These are phyloP conservation scores for Scatophagus argus DNA, from an alignment of 2,113 vertebrate genomes.

Conservation along the genomic window DNA sequence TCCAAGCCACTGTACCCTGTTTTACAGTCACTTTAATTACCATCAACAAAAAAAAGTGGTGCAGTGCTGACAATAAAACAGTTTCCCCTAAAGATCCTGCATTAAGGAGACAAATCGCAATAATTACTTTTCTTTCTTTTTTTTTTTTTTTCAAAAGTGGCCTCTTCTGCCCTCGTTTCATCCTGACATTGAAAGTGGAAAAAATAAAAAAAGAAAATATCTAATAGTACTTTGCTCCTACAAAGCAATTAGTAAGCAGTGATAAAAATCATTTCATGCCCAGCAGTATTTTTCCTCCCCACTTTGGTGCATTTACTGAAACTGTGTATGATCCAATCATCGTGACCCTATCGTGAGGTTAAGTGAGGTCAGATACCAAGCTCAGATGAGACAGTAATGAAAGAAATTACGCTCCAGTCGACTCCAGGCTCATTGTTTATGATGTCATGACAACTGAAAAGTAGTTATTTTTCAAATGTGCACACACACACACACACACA, in stretches of 20 bases:
- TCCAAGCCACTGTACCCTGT: slow-evolving; percentile 7
- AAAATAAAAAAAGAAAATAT: slow-evolving; percentile 35
- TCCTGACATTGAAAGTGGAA: slow-evolving; percentile 33
- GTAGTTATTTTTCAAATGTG: slow-evolving; percentile 17
- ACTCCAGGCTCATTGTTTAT: background rate
- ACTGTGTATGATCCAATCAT: slow-evolving; percentile 39
- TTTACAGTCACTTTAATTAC: slow-evolving; percentile 59
- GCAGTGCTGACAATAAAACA: slow-evolving; percentile 33
- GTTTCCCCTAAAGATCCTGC: slow-evolving; percentile 43
- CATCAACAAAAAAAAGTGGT: slow-evolving; percentile 37
- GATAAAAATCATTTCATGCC: slow-evolving; percentile 47
- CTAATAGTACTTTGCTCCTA: slow-evolving; percentile 22
- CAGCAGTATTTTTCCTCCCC: slow-evolving; percentile 33
- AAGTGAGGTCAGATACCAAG: slow-evolving; percentile 38
- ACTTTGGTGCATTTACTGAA: slow-evolving; percentile 37
- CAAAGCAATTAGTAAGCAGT: slow-evolving; percentile 48
- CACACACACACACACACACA: background rate
- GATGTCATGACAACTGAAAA: slow-evolving; percentile 35
- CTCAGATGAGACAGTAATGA: slow-evolving; percentile 47
- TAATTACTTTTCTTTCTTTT: slow-evolving; percentile 39
- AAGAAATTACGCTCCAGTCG: slow-evolving; percentile 24
- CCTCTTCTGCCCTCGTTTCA: slow-evolving; percentile 13
- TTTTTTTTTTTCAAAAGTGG: slow-evolving; percentile 28
- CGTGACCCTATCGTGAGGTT: slow-evolving; percentile 39
- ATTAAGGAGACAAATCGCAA: slow-evolving; percentile 56